Evolutionary conservation across 1,140 invertebrate species (phyloP).

Genomic region (Rhopalosiphum padi): DNA sequence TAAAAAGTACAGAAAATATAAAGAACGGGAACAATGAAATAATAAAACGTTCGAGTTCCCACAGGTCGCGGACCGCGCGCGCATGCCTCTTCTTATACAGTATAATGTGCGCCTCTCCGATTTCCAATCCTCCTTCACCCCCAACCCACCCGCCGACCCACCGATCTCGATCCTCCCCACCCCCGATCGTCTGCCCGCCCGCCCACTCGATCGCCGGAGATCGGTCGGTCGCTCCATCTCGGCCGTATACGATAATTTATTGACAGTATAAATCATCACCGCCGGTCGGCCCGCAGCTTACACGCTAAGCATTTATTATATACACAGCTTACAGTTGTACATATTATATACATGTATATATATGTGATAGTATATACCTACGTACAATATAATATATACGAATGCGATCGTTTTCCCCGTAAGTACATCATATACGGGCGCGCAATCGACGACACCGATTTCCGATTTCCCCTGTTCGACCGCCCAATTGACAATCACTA

Average conservation of each 20-base stretch:
- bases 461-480: neutral
- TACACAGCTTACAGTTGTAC: neutral
- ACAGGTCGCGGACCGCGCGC: constrained; percentile 34
- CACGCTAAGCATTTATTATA: constrained; percentile 20
- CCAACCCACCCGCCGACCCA: neutral
- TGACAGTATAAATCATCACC: constrained; percentile 55
- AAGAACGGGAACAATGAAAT: constrained; percentile 53
- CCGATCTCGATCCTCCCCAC: neutral
- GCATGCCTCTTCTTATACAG: neutral
- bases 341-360: neutral
- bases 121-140: constrained; percentile 4
- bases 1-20: constrained; percentile 35
- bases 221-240: neutral
- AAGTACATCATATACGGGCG: neutral
- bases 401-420: constrained; percentile 16
- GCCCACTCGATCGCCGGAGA: neutral
- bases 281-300: neutral
- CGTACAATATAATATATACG: neutral
- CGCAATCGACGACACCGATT: constrained; percentile 22
- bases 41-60: constrained; percentile 57
- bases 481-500: neutral
- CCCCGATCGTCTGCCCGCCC: neutral
- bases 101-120: constrained; percentile 19
- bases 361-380: neutral
- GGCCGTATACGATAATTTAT: constrained; percentile 50